Evolutionary conservation across 92 coral and sea anemone genomes (phyloP), one percentile per base, ranked within the genome.

Genomic region (Palythoa heliodiscus): DNA sequence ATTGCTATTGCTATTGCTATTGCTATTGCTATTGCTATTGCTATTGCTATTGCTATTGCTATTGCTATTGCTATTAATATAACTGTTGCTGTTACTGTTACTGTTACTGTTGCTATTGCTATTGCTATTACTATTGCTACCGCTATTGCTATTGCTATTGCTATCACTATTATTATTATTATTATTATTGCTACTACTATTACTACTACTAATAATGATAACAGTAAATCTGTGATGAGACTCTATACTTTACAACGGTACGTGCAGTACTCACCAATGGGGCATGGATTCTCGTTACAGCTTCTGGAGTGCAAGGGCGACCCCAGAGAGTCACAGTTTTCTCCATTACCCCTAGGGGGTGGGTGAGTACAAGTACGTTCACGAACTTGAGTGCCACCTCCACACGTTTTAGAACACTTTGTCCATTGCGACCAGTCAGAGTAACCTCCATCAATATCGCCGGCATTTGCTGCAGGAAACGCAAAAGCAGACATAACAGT

Each of bases 351-450:
- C 52, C 58, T 67, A n/a, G 91, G 91, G 6, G 69, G 78, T 12
- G 91, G 91, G 82, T 78, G 70, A 70, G 88, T 84, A 35, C 91
- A 88, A 3, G 79, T 88, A 35, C 91, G 66, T 60, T 86, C 74
- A 58, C 88, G 88, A 15, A 22, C 66, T 25, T 88, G 88, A 2
- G 85, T 75, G 11, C 91, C 88, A 69, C 91, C 91, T 43, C 91
- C 91, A 72, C 91, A 88, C 5, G 91, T 50, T 37, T 83, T 78
- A 0, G 91, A 47, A 25, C 91, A 88, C 66, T 66, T 85, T 9
- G 91, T 76, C 91, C 91, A 88, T 16, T 70, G 58, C n/a, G 80
- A 84, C 91, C 91, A 88, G 29, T 76, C 68, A 13, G 91, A 35
- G 76, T 87, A 88, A 4, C 86, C 86, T n/a, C 91, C 91, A 70